phyloP scores from a whole-genome alignment of 1,140 invertebrate genomes.

The Drosophila nikananu region DNA sequence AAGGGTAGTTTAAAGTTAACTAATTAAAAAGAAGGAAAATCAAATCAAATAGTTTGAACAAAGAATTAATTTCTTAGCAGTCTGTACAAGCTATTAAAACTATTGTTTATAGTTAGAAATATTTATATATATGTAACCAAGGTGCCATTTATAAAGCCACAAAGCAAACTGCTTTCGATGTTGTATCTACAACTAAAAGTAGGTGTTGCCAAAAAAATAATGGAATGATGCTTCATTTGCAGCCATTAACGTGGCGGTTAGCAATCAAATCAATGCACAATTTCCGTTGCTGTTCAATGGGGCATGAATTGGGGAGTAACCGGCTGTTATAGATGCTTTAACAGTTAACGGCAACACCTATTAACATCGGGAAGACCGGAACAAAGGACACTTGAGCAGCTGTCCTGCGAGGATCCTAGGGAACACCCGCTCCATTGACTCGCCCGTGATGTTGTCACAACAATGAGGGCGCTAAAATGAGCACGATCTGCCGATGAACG shows the following conservation, averaged over 20 bases:
- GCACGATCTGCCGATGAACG: slow-evolving; percentile 38
- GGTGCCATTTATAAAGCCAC: neutral
- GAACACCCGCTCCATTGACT: slow-evolving; percentile 47
- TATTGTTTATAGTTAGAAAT: neutral
- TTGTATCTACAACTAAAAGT: neutral
- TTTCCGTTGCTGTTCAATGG: slow-evolving; percentile 58
- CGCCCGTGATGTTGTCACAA: slow-evolving; percentile 48
- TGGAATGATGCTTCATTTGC: slow-evolving; percentile 30
- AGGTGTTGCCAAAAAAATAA: slow-evolving; percentile 25
- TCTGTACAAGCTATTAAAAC: neutral
- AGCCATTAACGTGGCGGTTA: slow-evolving; percentile 65
- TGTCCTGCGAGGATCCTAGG: slow-evolving; percentile 10
- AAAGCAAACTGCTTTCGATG: neutral
- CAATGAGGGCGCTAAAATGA: slow-evolving; percentile 61
- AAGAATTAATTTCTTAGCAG: neutral
- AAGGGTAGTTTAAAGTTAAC: neutral
- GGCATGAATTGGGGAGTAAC: slow-evolving; percentile 64
- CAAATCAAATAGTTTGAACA: neutral
- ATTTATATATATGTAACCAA: too few relatives aligned
- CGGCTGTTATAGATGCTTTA: neutral
- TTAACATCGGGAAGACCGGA: slow-evolving; percentile 11
- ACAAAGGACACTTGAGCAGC: slow-evolving; percentile 50
- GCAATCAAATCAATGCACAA: slow-evolving; percentile 28
- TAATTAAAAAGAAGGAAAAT: neutral
- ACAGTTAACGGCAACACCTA: slow-evolving; percentile 40